A percentile compares a stretch with the other conserved stretches of the same genome.
These are phyloP conservation scores for Zapornia atra DNA, from an alignment of 2,113 vertebrate species.

Conservation along the genomic window DNA sequence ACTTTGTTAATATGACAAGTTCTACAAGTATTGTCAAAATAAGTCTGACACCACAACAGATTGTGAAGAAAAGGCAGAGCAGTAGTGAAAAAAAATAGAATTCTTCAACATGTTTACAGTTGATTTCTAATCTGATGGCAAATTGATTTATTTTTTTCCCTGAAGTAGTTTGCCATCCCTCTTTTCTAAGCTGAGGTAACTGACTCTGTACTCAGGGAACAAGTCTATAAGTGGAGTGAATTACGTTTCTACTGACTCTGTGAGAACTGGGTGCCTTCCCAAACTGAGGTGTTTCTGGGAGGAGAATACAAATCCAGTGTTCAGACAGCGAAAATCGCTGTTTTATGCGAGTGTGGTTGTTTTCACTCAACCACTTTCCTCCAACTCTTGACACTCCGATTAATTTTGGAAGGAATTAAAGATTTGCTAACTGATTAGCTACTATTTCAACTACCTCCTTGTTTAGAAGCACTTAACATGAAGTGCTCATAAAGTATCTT, in stretches of 20 bases:
- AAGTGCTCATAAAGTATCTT: background rate
- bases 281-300: background rate
- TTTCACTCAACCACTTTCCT: background rate
- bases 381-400: background rate
- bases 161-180: conserved; percentile 8
- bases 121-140: conserved; percentile 64
- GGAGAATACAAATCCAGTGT: background rate
- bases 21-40: conserved; percentile 70
- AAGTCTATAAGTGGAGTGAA: background rate
- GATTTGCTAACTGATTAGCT: background rate
- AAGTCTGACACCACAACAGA: conserved; percentile 66
- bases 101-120: conserved; percentile 61
- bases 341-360: background rate
- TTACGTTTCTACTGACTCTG: background rate
- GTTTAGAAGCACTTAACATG: background rate
- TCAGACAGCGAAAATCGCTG: background rate
- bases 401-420: background rate
- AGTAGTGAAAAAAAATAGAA: conserved; percentile 47
- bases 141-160: conserved; percentile 40
- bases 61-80: conserved; percentile 69
- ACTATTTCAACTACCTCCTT: background rate
- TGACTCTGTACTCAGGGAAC: background rate
- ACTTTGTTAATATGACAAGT: conserved; percentile 67
- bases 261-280: background rate
- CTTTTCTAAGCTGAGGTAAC: background rate